phyloP scores from a whole-genome alignment of 2,113 vertebrate species.

The Donacobius atricapilla region DNA sequence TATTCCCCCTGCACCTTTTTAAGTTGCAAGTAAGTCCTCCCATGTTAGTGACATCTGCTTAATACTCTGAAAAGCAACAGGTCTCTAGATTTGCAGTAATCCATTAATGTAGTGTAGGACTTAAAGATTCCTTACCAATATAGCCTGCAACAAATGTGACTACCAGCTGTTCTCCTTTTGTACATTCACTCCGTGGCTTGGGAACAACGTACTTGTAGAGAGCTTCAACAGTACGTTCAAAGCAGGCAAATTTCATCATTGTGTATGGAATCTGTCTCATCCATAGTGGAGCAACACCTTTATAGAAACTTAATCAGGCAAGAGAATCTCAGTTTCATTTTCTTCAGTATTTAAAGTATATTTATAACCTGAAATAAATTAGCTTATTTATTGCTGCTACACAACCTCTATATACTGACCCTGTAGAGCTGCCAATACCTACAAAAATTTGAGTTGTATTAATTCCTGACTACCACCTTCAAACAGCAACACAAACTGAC shows the following conservation, averaged over 20 bases:
- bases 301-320: slow-evolving; percentile 87
- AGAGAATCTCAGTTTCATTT: not conserved
- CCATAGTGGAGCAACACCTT: slow-evolving; percentile 95
- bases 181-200: slow-evolving; percentile 93
- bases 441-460: not conserved
- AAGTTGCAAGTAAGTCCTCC: not conserved
- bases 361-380: not conserved
- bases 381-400: not conserved
- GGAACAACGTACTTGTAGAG: slow-evolving; percentile 93
- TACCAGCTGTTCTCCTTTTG: slow-evolving; percentile 89
- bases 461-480: not conserved
- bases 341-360: not conserved
- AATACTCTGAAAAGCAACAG: not conserved
- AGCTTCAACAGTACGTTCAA: slow-evolving; percentile 94
- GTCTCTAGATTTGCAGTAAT: not conserved
- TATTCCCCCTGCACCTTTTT: not conserved
- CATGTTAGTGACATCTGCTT: not conserved
- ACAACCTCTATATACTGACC: not conserved
- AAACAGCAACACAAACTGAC: not conserved
- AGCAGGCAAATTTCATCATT: slow-evolving; percentile 99
- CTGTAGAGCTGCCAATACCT: not conserved
- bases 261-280: slow-evolving; percentile 99
- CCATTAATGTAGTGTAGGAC: not conserved
- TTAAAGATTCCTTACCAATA: slow-evolving; percentile 84
- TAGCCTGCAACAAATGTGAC: slow-evolving; percentile 97